Conservation (phyloP, 2,888 invertebrate genomes). For the Metalampra italica region DNA sequence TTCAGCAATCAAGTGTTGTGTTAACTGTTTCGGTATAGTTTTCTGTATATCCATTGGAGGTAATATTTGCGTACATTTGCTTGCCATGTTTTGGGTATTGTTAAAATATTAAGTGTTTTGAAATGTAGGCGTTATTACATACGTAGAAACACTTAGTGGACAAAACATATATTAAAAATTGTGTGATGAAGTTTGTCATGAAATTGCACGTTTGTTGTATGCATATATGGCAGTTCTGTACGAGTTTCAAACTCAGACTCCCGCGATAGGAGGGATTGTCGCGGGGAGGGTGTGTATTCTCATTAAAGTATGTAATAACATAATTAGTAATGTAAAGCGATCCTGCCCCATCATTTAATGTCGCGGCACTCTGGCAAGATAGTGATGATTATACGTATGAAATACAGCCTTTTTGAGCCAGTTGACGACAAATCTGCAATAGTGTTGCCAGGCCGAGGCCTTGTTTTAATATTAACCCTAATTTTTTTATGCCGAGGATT, state of each 20-base stretch:
- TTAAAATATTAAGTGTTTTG: not conserved
- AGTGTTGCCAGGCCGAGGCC: no score
- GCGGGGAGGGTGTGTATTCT: not conserved
- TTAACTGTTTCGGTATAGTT: not conserved
- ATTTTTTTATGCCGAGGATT: no score
- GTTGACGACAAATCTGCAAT: no score
- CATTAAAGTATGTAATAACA: no score
- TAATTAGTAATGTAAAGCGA: conserved; percentile 11
- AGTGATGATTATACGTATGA: no score
- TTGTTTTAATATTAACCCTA: no score
- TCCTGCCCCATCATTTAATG: conserved; percentile 25
- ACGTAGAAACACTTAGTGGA: not conserved
- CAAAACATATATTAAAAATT: no score
- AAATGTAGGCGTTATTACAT: conserved; percentile 14
- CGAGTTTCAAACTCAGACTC: no score
- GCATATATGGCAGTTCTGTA: not conserved
- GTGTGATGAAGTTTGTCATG: not conserved
- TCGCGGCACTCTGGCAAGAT: not conserved
- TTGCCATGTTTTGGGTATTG: conserved; percentile 2
- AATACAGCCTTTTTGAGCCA: not conserved
- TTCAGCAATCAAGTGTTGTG: no score
- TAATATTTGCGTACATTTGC: not conserved
- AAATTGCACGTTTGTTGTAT: conserved; percentile 14
- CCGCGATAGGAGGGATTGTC: no score
- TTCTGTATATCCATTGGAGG: not conserved